Evolutionary conservation across 1,140 invertebrate species (phyloP), one percentile per base, ranked within the genome.

Genomic region (Olivierus martensii): DNA sequence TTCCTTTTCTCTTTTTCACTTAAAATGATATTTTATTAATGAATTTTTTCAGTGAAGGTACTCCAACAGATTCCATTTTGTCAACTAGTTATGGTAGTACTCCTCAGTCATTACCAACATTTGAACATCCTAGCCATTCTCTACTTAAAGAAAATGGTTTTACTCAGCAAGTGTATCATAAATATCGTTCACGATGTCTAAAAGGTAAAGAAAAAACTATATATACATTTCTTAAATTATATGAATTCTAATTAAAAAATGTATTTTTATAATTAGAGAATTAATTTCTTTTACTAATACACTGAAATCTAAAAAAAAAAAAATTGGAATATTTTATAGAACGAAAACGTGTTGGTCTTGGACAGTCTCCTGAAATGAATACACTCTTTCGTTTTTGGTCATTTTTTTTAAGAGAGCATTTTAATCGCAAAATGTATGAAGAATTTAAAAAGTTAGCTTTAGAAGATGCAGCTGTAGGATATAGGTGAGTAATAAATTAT

Each of bases 371-470:
- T 65, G 91, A 95, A 69, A 96, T 96, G 92, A 95, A 96, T 68
- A 96, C 92, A 0, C 74, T 96, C 2, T 96, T 92, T 73, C 77
- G 95, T 53, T 99, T 99, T 74, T 99, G 95, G 95, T 98, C 94
- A 19, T 97, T 98, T 78, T 99, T 99, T 75, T 75, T 99, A 42
- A 74, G 94, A 49, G 92, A 98, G 67, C 93, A 98, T 70, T 99
- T 96, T 72, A 98, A 98, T 73, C 80, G 84, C 61, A 93, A 84
- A 60, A 98, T 99, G 94, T 99, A 97, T 69, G 82, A 87, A 58
- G 95, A 99, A 71, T 99, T 99, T 69, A 82, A 80, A 64, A 76
- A 74, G 43, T 66, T 95, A 48, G 91, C 94, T 6, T 75, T 85
- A 49, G 94, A 99, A 73, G 95, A 99, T 76, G 87, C 91, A 0